Percentiles rank a stretch among this genome's conserved stretches.
phyloP scores from a whole-genome alignment of 2,113 vertebrate species.

The Muntiacus reevesi region DNA sequence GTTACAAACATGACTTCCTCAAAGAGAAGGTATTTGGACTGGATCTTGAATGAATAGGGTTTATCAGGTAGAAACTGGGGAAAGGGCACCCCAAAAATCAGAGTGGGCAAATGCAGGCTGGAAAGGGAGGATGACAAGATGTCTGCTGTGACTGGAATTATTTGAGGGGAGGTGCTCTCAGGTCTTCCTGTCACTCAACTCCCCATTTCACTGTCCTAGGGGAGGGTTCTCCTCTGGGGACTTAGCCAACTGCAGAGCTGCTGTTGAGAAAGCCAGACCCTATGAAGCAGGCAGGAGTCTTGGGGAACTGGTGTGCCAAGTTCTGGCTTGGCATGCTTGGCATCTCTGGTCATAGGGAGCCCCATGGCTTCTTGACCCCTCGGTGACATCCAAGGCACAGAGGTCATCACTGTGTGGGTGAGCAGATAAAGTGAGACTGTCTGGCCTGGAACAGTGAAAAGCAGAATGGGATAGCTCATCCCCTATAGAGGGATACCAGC shows the following conservation, averaged over 20 bases:
- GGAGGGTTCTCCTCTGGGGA: neutral
- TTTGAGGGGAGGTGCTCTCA: neutral
- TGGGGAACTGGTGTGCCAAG: neutral
- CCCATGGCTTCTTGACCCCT: neutral
- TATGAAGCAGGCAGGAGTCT: neutral
- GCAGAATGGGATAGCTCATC: neutral
- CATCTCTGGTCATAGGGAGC: neutral
- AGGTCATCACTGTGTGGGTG: conserved; percentile 23
- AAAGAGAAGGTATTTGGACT: neutral
- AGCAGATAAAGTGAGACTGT: conserved; percentile 53
- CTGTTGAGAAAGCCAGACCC: neutral
- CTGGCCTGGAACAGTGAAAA: conserved; percentile 20
- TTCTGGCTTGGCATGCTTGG: neutral
- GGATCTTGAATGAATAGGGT: neutral
- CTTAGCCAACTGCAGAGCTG: neutral
- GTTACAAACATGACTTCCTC: neutral
- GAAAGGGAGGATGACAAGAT: neutral
- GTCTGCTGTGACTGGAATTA: neutral
- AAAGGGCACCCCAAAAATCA: neutral
- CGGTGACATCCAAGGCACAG: neutral
- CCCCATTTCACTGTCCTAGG: neutral
- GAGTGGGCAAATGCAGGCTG: neutral
- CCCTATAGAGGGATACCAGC: neutral
- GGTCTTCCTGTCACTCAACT: neutral
- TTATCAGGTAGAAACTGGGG: neutral